These are phyloP conservation scores for Mimas tiliae DNA, from an alignment of 2,888 invertebrate genomes.

Conservation along the genomic window DNA sequence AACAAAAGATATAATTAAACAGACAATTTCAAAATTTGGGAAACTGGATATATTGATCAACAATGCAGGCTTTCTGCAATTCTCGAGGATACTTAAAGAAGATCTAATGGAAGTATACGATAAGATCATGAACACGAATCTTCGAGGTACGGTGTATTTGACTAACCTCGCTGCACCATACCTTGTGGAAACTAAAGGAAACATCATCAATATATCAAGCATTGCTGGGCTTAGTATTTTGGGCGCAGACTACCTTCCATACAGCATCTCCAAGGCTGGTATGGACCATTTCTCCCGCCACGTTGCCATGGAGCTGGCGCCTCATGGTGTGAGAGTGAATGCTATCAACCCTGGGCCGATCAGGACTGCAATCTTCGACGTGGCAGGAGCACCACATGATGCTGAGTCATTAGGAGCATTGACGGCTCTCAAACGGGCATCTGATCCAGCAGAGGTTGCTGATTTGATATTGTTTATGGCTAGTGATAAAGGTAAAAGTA, in stretches of 20 bases:
- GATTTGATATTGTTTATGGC: constrained; percentile 11
- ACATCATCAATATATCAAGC: constrained; percentile 27
- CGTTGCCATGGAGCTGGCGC: constrained; percentile 25
- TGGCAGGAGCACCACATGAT: neutral
- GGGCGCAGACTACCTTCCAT: constrained; percentile 3
- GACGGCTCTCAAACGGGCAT: constrained; percentile 5
- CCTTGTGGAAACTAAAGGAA: constrained; percentile 28
- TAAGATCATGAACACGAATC: constrained; percentile 24
- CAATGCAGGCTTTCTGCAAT: constrained; percentile 16
- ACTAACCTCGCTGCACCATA: constrained; percentile 23
- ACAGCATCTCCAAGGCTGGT: constrained; percentile 26
- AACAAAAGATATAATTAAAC: neutral
- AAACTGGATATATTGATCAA: constrained; percentile 21
- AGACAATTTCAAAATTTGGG: constrained; percentile 4
- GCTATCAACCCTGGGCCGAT: constrained; percentile 23
- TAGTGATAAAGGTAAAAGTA: constrained; percentile 16
- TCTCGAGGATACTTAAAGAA: neutral
- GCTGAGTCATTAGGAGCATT: neutral
- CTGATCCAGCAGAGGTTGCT: constrained; percentile 5
- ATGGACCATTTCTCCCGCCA: constrained; percentile 22
- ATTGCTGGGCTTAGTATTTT: neutral
- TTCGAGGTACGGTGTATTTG: constrained; percentile 16
- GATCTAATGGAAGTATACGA: constrained; percentile 26
- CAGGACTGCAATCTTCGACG: constrained; percentile 1
- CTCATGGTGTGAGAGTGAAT: constrained; percentile 28